Evolutionary conservation across 2,113 vertebrate genomes (phyloP).

Genomic region (Smithornis capensis): DNA sequence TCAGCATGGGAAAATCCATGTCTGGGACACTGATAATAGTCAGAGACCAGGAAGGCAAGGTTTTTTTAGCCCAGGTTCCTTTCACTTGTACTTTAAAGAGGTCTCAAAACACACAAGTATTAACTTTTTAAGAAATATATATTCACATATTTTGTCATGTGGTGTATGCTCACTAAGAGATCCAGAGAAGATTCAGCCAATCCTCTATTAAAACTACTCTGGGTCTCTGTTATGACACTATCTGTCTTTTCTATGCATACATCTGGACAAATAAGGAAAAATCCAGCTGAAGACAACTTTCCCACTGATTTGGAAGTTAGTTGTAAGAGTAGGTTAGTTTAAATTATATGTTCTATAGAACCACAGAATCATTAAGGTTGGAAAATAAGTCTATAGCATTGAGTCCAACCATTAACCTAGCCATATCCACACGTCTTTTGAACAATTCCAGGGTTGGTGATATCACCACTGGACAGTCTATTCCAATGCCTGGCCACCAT

Average conservation of each 20-base stretch:
- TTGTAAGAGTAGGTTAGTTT: neutral
- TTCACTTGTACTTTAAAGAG: neutral
- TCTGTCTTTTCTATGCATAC: neutral
- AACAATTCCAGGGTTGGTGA: neutral
- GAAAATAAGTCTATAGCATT: neutral
- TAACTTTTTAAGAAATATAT: neutral
- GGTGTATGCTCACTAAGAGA: neutral
- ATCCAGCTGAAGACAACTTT: neutral
- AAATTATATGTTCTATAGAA: neutral
- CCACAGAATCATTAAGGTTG: neutral
- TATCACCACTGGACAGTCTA: neutral
- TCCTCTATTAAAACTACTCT: neutral
- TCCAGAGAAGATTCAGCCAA: neutral
- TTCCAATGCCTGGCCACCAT: neutral
- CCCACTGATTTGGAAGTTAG: neutral
- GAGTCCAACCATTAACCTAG: neutral
- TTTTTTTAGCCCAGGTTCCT: neutral
- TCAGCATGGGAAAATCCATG: accelerated
- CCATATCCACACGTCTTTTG: neutral
- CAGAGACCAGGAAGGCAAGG: neutral
- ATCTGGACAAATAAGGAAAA: neutral
- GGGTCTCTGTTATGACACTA: neutral
- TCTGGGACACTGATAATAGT: neutral
- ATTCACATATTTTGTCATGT: neutral
- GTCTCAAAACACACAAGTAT: neutral